A percentile compares a stretch with the other conserved stretches of the same genome.
phyloP scores from a whole-genome alignment of 2,797 vertebrate species.

The Phrynocephalus forsythii region DNA sequence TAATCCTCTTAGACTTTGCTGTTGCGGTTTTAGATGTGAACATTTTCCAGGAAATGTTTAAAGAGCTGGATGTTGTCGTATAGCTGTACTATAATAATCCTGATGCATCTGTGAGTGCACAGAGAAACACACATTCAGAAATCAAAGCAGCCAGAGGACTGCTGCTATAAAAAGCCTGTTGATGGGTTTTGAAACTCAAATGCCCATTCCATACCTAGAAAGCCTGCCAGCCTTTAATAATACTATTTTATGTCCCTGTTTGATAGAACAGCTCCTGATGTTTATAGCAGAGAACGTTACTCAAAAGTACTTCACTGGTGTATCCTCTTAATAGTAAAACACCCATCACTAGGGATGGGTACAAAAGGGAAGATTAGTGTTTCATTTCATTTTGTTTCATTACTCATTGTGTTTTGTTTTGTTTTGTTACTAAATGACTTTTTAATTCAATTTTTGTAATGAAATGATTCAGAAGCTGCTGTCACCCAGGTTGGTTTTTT shows the following conservation, averaged over 20 bases:
- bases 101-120: neutral
- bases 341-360: neutral
- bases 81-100: neutral
- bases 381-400: too few relatives aligned
- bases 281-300: constrained; percentile 17
- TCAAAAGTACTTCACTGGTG: neutral
- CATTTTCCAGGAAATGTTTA: constrained; percentile 34
- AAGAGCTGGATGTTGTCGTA: constrained; percentile 24
- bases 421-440: too few relatives aligned
- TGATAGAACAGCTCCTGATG: constrained; percentile 11
- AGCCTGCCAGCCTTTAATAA: neutral
- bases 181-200: constrained; percentile 16
- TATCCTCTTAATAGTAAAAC: neutral
- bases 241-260: constrained; percentile 20
- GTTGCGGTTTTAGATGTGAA: neutral
- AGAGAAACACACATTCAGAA: constrained; percentile 1
- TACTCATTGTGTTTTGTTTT: too few relatives aligned
- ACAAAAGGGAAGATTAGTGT: too few relatives aligned
- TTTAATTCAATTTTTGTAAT: too few relatives aligned
- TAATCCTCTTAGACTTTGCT: constrained; percentile 21
- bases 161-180: constrained; percentile 2
- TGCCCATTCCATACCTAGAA: neutral
- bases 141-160: constrained; percentile 9
- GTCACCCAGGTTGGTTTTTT: too few relatives aligned
- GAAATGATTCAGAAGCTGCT: too few relatives aligned